A percentile compares a stretch with the other conserved stretches of the same genome.
These are phyloP conservation scores for Numenius arquata DNA, from an alignment of 2,113 vertebrate genomes.

Conservation along the genomic window DNA sequence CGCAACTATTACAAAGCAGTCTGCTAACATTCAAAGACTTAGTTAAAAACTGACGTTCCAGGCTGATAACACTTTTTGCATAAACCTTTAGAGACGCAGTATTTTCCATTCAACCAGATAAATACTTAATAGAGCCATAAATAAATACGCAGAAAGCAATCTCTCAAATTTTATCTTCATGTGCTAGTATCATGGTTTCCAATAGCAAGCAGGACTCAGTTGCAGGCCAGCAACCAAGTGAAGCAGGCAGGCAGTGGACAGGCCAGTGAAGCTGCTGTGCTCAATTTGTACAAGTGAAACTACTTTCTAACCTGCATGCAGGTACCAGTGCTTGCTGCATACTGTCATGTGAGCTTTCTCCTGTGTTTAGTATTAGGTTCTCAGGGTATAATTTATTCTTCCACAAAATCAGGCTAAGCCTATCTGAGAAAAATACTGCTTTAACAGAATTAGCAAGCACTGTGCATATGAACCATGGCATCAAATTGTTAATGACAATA, in stretches of 20 bases:
- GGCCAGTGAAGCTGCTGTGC: neutral
- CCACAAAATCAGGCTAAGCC: neutral
- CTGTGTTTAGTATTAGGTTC: neutral
- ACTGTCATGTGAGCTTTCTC: neutral
- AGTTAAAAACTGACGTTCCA: neutral
- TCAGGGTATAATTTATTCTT: neutral
- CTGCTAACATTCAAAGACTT: neutral
- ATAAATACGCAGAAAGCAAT: neutral
- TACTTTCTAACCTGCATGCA: neutral
- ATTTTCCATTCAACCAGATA: neutral
- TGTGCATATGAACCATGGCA: neutral
- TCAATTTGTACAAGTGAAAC: neutral
- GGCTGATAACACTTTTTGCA: neutral
- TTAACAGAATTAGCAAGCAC: neutral
- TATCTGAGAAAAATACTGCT: neutral
- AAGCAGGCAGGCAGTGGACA: neutral
- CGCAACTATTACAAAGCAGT: conserved; percentile 12
- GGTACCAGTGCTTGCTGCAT: neutral
- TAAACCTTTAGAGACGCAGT: neutral
- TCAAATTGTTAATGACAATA: neutral
- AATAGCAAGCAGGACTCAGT: neutral
- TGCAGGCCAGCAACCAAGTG: neutral
- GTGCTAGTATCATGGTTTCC: neutral
- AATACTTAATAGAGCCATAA: neutral
- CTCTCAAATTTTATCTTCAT: neutral